Base-by-base conservation (phyloP, 2,888 invertebrate species). In the Tetanocera ferruginea region DNA sequence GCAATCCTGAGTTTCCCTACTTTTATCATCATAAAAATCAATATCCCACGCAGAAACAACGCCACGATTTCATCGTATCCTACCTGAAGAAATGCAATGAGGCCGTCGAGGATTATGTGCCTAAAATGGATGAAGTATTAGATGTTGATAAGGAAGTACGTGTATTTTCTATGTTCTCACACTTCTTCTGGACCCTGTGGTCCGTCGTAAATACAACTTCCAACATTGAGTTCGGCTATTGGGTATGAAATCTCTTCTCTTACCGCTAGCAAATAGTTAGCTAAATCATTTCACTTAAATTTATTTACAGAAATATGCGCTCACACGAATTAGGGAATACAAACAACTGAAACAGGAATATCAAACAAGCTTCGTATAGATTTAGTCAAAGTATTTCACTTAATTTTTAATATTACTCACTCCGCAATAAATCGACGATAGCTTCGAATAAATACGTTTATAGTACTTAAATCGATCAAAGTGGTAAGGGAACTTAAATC, bases 141-240 rank as follows among this genome's bases (percentile, higher is more conserved):
- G 91, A 91, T 25, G 89, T 97, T 3, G 90, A 96, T 77, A 87
- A 91, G 34, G 98, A 99, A 90, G 94, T 97, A 49, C 93, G 94
- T 79, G 92, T 95, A 0, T 98, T 97, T 88, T 93, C 95, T 0
- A 91, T 98, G 79, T 96, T 95, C 34, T 96, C 97, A 67, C 97
- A 99, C 89, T 93, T 98, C 78, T 95, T 98, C 88, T 99, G 99
- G 99, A 93, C 94, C 0, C 91, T 98, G 0, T 99, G 99, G 99
- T 94, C 95, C 2, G 92, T 97, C 49, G 94, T 97, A 17, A 97
- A 97, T 89, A 96, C 96, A 0, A 94, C 94, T 80, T 94, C 97
- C 2, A 93, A 95, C 86, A 98, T 98, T 84, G 94, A 96, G 23
- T 98, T 98, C 86, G 98, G 97, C 76, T 98, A 98, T 87, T 96